Conservation (phyloP, 2,888 invertebrate genomes). For the Pegoplata infirma region DNA sequence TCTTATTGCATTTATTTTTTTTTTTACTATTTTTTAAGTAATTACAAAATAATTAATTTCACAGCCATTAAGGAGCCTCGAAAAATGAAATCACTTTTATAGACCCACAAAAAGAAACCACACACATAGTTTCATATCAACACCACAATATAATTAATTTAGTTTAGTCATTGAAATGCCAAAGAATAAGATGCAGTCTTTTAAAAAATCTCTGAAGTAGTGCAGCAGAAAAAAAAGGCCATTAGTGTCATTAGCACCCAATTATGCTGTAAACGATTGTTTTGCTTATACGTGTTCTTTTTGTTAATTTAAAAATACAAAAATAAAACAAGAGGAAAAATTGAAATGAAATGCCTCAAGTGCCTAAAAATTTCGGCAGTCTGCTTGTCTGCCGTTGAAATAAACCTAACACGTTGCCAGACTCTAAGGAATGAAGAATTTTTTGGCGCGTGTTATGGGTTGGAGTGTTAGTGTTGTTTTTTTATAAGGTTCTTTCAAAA, state of each 20-base stretch:
- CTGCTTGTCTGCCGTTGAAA: constrained; percentile 60
- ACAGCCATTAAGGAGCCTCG: constrained; percentile 55
- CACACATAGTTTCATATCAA: constrained; percentile 53
- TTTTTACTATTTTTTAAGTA: too few relatives aligned
- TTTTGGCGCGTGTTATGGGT: constrained; percentile 55
- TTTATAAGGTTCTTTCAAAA: constrained; percentile 15
- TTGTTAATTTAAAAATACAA: constrained; percentile 36
- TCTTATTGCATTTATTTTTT: too few relatives aligned
- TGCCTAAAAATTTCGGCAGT: constrained; percentile 47
- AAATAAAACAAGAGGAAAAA: constrained; percentile 39
- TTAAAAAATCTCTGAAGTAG: too few relatives aligned
- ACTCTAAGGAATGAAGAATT: constrained; percentile 13
- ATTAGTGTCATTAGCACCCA: constrained; percentile 76
- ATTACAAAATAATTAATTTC: background rate
- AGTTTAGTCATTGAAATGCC: constrained; percentile 21
- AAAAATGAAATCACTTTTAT: constrained; percentile 1
- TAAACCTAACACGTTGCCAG: constrained; percentile 59
- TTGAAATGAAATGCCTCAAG: constrained; percentile 55
- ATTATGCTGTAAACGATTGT: constrained; percentile 71
- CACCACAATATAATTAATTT: constrained; percentile 51
- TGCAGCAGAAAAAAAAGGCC: constrained; percentile 59
- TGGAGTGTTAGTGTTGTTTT: background rate
- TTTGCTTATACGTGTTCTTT: constrained; percentile 22
- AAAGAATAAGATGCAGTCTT: background rate
- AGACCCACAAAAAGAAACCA: constrained; percentile 31